Base-by-base conservation (phyloP, 2,888 invertebrate genomes). In the Nycteola revayana region DNA sequence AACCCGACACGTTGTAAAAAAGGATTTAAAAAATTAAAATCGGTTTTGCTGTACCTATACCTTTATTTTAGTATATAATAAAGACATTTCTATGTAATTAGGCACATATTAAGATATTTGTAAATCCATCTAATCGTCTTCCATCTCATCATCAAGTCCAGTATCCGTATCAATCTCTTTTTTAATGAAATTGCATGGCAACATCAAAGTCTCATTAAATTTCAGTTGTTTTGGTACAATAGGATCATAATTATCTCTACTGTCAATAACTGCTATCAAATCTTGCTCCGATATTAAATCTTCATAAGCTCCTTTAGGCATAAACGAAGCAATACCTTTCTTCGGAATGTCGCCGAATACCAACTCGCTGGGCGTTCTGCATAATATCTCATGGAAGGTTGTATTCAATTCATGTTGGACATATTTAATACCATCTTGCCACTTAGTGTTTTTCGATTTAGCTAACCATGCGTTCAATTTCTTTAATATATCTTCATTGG, bases 371-470 rank as follows among this genome's bases (percentile, higher is more conserved):
- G 76, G 71, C 5, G 77, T 72, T 38, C 62, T 63, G 39, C 65
- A 68, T 35, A 76, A 49, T 2, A 45, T 34, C 5, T 57, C 46
- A 17, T 71, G 52, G 36, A 77, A 77, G 1, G 56, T 60, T 4
- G 66, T 70, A 32, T 77, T 78, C 25, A 77, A 50, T 0, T 51
- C 46, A 36, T 72, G 53, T 30, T 78, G 78, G 3, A 78, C 66
- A 31, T 53, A 72, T 32, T 78, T 79, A 1, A 76, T 49, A 5
- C 75, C 77, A 20, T 70, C 60, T 22, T 73, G 66, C 78, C 76
- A 79, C 42, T 67, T 70, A 9, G 54, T 54, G 24, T 62, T 63
- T 8, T 63, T 57, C 9, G 71, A 68, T 25, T 49, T 49, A 9
- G 60, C 44, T 9, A 73, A 37, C 75, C 75, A 76, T 21, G 65